Percentiles rank a stretch among this genome's conserved stretches.
These are phyloP conservation scores for Salvelinus namaycush DNA, from an alignment of 2,113 vertebrate genomes.

Conservation along the genomic window DNA sequence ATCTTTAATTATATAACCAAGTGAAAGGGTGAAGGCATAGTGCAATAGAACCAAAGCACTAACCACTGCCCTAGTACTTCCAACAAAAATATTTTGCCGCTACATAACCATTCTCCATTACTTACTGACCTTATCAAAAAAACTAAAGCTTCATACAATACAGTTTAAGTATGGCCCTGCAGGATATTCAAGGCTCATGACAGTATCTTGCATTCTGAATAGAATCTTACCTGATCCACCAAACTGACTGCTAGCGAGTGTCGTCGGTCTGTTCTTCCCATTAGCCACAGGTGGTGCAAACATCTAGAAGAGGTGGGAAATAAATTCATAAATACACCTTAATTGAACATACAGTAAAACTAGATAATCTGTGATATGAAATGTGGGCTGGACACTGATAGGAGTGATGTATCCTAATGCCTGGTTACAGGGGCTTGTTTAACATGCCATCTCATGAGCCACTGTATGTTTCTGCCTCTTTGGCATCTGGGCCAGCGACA, in stretches of 20 bases:
- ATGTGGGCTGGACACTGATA: not conserved
- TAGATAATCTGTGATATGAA: not conserved
- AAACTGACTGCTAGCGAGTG: conserved; percentile 90
- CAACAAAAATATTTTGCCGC: too few relatives aligned
- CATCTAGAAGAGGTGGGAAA: conserved; percentile 80
- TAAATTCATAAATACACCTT: not conserved
- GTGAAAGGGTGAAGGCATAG: too few relatives aligned
- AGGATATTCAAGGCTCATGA: not conserved
- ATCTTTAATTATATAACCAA: too few relatives aligned
- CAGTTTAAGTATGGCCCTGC: not conserved
- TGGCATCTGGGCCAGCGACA: conserved; percentile 1
- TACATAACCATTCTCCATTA: too few relatives aligned
- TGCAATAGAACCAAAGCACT: too few relatives aligned
- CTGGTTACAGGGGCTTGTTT: not conserved
- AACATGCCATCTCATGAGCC: not conserved
- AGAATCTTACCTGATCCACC: conserved; percentile 86
- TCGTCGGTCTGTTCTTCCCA: conserved; percentile 93
- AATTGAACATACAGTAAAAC: not conserved
- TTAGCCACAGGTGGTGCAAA: conserved; percentile 95
- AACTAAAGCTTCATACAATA: not conserved
- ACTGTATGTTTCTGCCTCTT: not conserved
- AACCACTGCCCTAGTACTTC: too few relatives aligned
- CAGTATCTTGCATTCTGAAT: not conserved
- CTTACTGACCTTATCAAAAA: not conserved
- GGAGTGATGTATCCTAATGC: not conserved